A percentile compares a stretch with the other conserved stretches of the same genome.
phyloP scores from a whole-genome alignment of 1,140 invertebrate genomes.

The Heterodera schachtii region DNA sequence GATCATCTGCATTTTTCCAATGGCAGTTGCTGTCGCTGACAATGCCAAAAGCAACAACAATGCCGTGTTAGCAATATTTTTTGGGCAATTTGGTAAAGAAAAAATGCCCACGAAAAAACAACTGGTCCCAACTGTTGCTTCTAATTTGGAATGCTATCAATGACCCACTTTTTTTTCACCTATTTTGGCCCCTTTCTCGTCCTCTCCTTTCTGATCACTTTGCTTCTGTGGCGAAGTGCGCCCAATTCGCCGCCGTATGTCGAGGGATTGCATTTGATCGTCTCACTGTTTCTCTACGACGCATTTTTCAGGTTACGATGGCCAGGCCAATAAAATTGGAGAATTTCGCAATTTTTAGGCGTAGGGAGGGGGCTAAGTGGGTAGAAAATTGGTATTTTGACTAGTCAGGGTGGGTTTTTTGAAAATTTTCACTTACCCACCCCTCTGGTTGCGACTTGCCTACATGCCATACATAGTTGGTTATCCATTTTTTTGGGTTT shows the following conservation, averaged over 20 bases:
- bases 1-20: neutral
- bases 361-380: too few relatives aligned
- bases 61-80: conserved; percentile 44
- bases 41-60: neutral
- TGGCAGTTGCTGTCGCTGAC: neutral
- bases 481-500: neutral
- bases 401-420: neutral
- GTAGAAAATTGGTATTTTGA: too few relatives aligned
- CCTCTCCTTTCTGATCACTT: conserved; percentile 67
- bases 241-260: conserved; percentile 46
- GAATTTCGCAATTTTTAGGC: too few relatives aligned
- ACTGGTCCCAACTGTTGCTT: conserved; percentile 67
- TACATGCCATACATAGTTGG: too few relatives aligned
- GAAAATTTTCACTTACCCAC: conserved; percentile 13
- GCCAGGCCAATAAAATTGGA: too few relatives aligned
- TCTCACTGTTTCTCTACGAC: conserved; percentile 67
- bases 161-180: conserved; percentile 68
- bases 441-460: too few relatives aligned
- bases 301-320: conserved; percentile 66
- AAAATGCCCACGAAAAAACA: conserved; percentile 21
- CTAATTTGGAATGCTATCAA: conserved; percentile 69
- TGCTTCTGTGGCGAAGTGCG: conserved; percentile 66
- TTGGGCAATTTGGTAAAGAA: conserved; percentile 47
- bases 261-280: conserved; percentile 67
- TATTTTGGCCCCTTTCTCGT: conserved; percentile 67